Base-by-base conservation (phyloP, 2,888 invertebrate genomes). In the Hirtodrosophila duncani region DNA sequence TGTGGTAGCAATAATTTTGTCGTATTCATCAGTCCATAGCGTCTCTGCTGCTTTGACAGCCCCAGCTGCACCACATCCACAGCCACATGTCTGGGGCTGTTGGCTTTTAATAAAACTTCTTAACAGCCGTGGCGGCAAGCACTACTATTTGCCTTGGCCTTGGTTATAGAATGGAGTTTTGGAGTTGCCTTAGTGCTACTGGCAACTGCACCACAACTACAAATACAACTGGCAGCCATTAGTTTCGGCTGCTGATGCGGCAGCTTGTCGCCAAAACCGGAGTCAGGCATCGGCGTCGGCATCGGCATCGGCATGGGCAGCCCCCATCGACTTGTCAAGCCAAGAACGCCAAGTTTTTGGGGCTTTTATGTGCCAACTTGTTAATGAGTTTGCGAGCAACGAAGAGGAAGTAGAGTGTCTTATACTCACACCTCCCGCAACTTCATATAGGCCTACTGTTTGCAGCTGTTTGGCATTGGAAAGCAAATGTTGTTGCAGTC, bases 21-120 rank as follows among this genome's bases (percentile, higher is more conserved):
- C 56, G 74, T 53, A 72, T 77, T 70, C 68, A 68, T 62, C 78
- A 68, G 59, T 8, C 62, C 63, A 46, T 62, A 55, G 51, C 74
- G 45, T 37, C 48, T 41, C 64, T 48, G 67, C 67, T 63, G 67
- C 51, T 49, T 49, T 45, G 71, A 62, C 62, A 56, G 55, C 42
- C 63, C 29, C 39, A 20, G 41, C 48, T 20, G 14, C 31, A 7
- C 43, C 45, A 53, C 50, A 42, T 59, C 11, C 17, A 9, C 11
- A 10, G 18, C 7, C 39, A 27, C 29, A 39, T 52, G 79, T 70
- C 62, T 61, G 62, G 62, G 67, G 62, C 71, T 65, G 60, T 67
- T 72, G 65, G 72, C 65, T 70, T 72, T 72, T 72, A 71, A 71
- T 79, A 79, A 78, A 72, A 72, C 71, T 72, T 67, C 50, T 42